Evolutionary conservation across 2,113 vertebrate genomes (phyloP).

Genomic region (Onychostruthus taczanowskii): DNA sequence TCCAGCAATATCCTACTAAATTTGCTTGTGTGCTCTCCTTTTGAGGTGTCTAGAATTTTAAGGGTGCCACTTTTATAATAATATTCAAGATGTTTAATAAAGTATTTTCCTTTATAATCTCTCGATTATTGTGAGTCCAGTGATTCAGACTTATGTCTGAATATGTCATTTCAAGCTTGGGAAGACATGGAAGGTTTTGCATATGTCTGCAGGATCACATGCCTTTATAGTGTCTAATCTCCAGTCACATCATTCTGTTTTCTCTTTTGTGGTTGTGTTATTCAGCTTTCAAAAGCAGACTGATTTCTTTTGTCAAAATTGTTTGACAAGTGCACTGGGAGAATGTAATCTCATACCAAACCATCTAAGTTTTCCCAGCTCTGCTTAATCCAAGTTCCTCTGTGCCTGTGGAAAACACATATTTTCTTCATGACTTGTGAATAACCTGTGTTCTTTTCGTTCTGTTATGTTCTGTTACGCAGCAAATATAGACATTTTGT

Average conservation of each 20-base stretch:
- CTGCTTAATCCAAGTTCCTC: neutral
- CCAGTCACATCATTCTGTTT: neutral
- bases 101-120: neutral
- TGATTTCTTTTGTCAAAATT: neutral
- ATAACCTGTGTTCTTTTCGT: neutral
- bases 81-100: neutral
- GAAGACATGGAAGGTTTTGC: neutral
- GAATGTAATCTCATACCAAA: neutral
- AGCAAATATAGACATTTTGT: neutral
- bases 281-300: neutral
- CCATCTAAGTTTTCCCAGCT: neutral
- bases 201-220: neutral
- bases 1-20: neutral
- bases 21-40: neutral
- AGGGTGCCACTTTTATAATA: neutral
- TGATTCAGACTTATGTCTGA: neutral
- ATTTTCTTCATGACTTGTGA: neutral
- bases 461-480: no score
- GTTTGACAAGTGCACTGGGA: neutral
- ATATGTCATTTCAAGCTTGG: neutral
- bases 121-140: neutral
- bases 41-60: neutral
- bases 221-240: neutral
- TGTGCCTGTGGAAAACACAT: neutral
- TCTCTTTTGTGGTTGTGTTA: neutral